Evolutionary conservation across 2,797 vertebrate species (phyloP).

Genomic region (Pyrocephalus nanus): DNA sequence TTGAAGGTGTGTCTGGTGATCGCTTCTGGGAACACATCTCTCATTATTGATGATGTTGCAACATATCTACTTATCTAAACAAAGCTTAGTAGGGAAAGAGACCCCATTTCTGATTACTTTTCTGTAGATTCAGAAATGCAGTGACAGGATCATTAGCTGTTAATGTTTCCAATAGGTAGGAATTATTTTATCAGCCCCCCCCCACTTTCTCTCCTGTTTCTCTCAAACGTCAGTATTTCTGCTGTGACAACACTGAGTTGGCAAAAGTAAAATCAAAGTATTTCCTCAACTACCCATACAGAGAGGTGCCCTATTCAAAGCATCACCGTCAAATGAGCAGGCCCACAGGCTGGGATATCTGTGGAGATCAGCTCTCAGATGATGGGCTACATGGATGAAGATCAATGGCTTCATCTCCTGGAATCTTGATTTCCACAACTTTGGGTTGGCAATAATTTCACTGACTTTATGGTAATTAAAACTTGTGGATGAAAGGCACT

Average conservation of each 20-base stretch:
- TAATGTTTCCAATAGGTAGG: neutral
- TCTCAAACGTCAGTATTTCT: neutral
- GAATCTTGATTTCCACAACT: neutral
- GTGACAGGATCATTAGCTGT: neutral
- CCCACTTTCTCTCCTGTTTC: neutral
- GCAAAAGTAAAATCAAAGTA: neutral
- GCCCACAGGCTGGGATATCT: neutral
- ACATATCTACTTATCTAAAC: neutral
- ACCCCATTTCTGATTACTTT: neutral
- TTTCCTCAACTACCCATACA: neutral
- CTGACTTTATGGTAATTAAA: neutral
- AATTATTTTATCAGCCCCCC: neutral
- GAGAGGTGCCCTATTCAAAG: neutral
- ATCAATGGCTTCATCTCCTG: neutral
- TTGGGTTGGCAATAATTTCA: neutral
- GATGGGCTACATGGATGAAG: neutral
- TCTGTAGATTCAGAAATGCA: neutral
- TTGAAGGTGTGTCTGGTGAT: neutral
- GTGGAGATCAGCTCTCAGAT: neutral
- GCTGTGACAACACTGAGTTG: neutral
- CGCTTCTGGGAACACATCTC: neutral
- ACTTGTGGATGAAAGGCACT: neutral
- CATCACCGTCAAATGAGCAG: neutral
- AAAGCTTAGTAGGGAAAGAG: neutral
- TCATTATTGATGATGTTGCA: neutral